Evolutionary conservation across 2,113 vertebrate genomes (phyloP).

Genomic region (Caracal caracal): DNA sequence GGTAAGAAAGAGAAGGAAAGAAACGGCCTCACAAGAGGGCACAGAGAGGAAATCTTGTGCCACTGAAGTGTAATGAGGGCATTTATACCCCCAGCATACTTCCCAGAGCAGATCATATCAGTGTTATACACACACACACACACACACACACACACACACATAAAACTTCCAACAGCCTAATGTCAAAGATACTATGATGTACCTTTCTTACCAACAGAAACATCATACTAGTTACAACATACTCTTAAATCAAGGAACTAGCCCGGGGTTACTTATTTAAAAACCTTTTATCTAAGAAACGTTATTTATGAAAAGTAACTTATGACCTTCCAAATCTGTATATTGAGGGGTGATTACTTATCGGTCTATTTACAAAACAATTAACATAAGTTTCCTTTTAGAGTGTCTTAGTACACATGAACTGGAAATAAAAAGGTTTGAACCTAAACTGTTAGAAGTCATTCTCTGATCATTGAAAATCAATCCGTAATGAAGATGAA

Average conservation of each 20-base stretch:
- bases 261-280: background rate
- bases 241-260: background rate
- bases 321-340: background rate
- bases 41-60: background rate
- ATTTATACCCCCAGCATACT: background rate
- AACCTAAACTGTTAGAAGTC: constrained; percentile 22
- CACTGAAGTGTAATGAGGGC: background rate
- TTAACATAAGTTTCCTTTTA: background rate
- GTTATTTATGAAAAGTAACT: background rate
- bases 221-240: background rate
- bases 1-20: background rate
- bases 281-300: background rate
- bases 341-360: background rate
- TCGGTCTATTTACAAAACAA: background rate
- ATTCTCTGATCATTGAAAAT: constrained; percentile 52
- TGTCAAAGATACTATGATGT: background rate
- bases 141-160: no score
- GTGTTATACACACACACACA: no score
- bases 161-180: background rate
- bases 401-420: background rate
- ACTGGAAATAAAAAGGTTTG: background rate
- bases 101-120: background rate
- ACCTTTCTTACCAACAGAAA: background rate
- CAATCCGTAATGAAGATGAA: constrained; percentile 55
- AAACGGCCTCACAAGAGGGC: background rate